phyloP scores from a whole-genome alignment of 2,113 vertebrate genomes.

The Cyprinodon variegatus region DNA sequence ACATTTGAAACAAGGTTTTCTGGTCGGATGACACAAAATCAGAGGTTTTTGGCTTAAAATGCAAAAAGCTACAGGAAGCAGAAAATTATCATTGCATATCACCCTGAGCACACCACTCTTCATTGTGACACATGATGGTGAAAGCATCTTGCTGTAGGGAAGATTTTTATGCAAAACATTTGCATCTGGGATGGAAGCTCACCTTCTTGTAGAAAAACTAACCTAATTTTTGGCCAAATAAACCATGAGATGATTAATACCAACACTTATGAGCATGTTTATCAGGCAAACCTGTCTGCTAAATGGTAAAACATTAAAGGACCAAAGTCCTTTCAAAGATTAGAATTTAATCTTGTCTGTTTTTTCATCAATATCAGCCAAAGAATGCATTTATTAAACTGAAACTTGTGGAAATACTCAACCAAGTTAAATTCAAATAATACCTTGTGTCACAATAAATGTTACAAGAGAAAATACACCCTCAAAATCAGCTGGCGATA shows the following conservation, averaged over 20 bases:
- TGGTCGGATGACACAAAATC: not conserved
- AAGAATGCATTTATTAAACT: not conserved
- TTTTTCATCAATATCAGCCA: not conserved
- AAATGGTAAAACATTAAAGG: not conserved
- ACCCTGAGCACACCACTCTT: not conserved
- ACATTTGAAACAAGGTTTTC: not conserved
- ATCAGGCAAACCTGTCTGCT: not conserved
- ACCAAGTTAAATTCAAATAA: not conserved
- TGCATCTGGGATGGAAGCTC: not conserved
- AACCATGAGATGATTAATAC: not conserved
- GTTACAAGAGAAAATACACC: not conserved
- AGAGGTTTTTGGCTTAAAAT: not conserved
- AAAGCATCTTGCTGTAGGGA: not conserved
- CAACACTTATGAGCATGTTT: not conserved
- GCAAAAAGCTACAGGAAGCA: not conserved
- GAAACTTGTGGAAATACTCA: slow-evolving; percentile 2
- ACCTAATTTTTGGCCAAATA: not conserved
- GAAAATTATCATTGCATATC: not conserved
- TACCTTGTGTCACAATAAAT: not conserved
- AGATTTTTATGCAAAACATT: not conserved
- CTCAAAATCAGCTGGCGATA: not conserved
- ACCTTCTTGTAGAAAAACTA: not conserved
- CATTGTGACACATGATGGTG: not conserved
- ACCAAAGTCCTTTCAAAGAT: not conserved
- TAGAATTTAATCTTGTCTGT: slow-evolving; percentile 2